These are phyloP conservation scores for Excalfactoria chinensis DNA, from an alignment of 2,113 vertebrate species.

Conservation along the genomic window DNA sequence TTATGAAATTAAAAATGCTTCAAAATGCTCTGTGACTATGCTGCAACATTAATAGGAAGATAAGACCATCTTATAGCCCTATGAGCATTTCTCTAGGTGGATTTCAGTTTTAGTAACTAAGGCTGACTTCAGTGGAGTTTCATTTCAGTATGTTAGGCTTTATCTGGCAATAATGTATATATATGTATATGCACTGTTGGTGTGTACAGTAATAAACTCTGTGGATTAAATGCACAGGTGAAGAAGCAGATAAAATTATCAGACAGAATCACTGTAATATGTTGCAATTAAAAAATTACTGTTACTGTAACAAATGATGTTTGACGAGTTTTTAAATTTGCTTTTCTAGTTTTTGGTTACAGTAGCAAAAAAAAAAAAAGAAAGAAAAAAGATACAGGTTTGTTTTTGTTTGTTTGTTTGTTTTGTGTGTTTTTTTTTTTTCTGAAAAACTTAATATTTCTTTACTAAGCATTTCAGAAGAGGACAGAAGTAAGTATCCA, in stretches of 20 bases:
- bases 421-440: too few relatives aligned
- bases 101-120: background rate
- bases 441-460: background rate
- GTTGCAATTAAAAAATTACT: background rate
- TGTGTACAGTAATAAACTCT: background rate
- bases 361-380: background rate
- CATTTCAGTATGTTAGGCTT: background rate
- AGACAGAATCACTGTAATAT: background rate
- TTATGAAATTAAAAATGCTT: background rate
- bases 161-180: background rate
- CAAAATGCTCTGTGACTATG: background rate
- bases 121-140: background rate
- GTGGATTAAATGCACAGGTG: background rate
- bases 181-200: background rate
- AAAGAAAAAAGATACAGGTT: too few relatives aligned
- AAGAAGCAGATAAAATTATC: background rate
- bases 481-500: background rate
- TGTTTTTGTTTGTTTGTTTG: too few relatives aligned
- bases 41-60: background rate
- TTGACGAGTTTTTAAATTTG: background rate
- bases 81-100: background rate
- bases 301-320: background rate
- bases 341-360: background rate
- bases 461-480: background rate
- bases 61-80: background rate